Evolutionary conservation across 2,888 invertebrate genomes (phyloP).

Genomic region (Drepana falcataria): DNA sequence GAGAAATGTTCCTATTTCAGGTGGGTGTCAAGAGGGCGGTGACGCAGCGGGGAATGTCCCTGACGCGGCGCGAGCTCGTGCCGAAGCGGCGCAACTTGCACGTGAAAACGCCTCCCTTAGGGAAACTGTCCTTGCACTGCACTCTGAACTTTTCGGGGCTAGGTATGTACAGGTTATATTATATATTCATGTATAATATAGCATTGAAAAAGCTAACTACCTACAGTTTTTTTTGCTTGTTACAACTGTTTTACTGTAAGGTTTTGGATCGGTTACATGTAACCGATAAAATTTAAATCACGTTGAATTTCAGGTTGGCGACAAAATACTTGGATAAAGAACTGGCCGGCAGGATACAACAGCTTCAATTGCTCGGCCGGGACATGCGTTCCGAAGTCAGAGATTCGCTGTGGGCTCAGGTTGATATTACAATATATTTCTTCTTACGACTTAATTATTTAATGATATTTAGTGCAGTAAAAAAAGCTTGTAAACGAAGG

Average conservation of each 20-base stretch:
- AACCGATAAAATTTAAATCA: not conserved
- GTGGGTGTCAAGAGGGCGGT: constrained; percentile 51
- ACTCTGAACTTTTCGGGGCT: constrained; percentile 91
- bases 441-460: not conserved
- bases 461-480: not conserved
- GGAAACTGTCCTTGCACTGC: constrained; percentile 84
- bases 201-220: too few relatives aligned
- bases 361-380: constrained; percentile 87
- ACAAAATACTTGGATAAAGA: constrained; percentile 93
- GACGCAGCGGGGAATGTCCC: constrained; percentile 47
- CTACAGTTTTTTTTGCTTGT: too few relatives aligned
- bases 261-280: too few relatives aligned
- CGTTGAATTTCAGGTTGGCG: constrained; percentile 78
- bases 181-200: too few relatives aligned
- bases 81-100: constrained; percentile 80
- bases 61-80: constrained; percentile 76
- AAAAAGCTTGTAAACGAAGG: too few relatives aligned
- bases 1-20: constrained; percentile 19
- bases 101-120: constrained; percentile 84
- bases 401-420: constrained; percentile 86
- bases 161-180: too few relatives aligned
- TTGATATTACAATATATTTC: too few relatives aligned
- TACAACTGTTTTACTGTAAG: too few relatives aligned
- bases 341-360: constrained; percentile 89
- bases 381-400: constrained; percentile 89